These are phyloP conservation scores for Pygmarrhopalites habei DNA, from an alignment of 1,140 invertebrate species.

Conservation along the genomic window DNA sequence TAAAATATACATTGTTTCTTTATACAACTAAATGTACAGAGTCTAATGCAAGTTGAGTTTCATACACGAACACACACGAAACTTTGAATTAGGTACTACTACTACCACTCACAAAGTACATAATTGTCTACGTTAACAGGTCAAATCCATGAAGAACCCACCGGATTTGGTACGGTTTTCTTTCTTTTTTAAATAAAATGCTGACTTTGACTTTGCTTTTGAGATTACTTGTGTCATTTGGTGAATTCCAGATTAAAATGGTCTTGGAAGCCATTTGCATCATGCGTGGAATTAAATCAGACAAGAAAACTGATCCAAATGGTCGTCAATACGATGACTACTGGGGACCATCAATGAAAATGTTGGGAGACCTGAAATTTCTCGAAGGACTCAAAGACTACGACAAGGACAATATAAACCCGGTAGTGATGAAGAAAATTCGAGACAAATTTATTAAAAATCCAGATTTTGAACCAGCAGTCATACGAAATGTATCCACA, in stretches of 20 bases:
- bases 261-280: conserved; percentile 91
- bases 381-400: conserved; percentile 77
- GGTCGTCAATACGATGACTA: conserved; percentile 84
- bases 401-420: conserved; percentile 83
- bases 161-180: conserved; percentile 73
- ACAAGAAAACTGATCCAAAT: conserved; percentile 73
- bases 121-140: too few species aligned
- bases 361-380: conserved; percentile 89
- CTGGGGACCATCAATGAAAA: conserved; percentile 84
- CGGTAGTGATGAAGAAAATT: conserved; percentile 74
- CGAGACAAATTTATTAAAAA: conserved; percentile 83
- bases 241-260: conserved; percentile 25
- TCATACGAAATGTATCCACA: conserved; percentile 82
- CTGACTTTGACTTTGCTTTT: too few species aligned
- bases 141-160: conserved; percentile 97
- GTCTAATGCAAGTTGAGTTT: too few species aligned
- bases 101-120: too few species aligned
- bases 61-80: too few species aligned
- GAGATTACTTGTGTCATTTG: background rate
- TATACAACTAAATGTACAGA: too few species aligned
- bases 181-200: too few species aligned
- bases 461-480: conserved; percentile 81
- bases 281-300: conserved; percentile 79
- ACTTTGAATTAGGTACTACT: too few species aligned
- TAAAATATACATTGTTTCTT: too few species aligned